Conservation (phyloP, 2,888 invertebrate genomes). For the Hirtodrosophila trivittata region DNA sequence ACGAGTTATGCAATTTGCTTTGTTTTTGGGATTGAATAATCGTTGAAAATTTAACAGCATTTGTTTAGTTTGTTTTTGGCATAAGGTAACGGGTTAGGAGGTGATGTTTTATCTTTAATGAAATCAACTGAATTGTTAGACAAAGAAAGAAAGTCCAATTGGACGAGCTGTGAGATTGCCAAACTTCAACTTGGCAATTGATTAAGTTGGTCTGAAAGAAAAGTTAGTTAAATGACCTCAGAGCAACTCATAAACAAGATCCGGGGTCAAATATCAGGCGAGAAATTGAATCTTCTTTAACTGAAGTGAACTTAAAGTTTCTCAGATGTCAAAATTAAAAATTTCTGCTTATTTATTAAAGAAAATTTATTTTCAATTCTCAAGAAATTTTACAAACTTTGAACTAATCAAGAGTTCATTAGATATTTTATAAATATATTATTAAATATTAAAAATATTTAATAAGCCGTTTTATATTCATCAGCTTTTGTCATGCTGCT, state of each 20-base stretch:
- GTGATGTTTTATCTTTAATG: slow-evolving; percentile 43
- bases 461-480: slow-evolving; percentile 2
- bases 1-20: slow-evolving; percentile 58
- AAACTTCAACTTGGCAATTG: no score
- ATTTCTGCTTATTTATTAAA: no score
- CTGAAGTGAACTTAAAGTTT: no score
- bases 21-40: slow-evolving; percentile 44
- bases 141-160: slow-evolving; percentile 4
- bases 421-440: not conserved
- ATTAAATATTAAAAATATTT: not conserved
- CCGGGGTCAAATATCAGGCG: no score
- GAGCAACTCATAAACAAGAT: no score
- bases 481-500: slow-evolving; percentile 17
- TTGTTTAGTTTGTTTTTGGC: slow-evolving; percentile 15
- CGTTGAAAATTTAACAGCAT: slow-evolving; percentile 25
- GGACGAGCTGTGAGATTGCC: no score
- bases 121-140: slow-evolving; percentile 28
- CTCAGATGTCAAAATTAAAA: no score
- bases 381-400: no score
- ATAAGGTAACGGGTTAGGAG: slow-evolving; percentile 16
- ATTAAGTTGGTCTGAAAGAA: no score
- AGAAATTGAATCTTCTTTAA: no score
- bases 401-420: not conserved
- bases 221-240: no score
- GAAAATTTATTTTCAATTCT: no score